Conservation (phyloP, 2,888 invertebrate genomes). For the Erynnis tages region DNA sequence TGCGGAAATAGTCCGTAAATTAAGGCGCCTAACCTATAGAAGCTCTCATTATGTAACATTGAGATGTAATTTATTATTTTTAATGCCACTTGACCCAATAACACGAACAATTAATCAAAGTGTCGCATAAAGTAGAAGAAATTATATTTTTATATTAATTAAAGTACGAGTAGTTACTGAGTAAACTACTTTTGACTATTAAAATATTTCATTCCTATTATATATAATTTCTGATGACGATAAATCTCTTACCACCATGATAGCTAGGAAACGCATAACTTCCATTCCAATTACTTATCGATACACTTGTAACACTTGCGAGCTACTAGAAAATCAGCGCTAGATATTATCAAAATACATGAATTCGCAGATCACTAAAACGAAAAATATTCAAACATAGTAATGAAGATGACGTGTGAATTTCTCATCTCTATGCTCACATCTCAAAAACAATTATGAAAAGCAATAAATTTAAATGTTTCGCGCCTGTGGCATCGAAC, state of each 20-base stretch:
- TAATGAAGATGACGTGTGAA: conserved; percentile 32
- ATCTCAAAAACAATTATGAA: conserved; percentile 76
- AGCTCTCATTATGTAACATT: not conserved
- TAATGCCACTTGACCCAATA: not conserved
- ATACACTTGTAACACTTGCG: not conserved
- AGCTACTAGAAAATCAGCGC: not conserved
- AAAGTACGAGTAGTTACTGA: no score
- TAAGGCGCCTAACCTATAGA: not conserved
- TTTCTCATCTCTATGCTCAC: conserved; percentile 43
- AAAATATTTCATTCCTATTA: no score
- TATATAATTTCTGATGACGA: no score
- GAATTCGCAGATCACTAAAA: conserved; percentile 3
- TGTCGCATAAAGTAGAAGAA: not conserved
- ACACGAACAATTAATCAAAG: not conserved
- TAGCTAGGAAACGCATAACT: no score
- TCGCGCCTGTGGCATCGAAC: conserved; percentile 72
- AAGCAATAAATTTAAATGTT: conserved; percentile 73
- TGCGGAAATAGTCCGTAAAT: conserved; percentile 29
- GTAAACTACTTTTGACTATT: no score
- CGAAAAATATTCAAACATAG: conserved; percentile 14
- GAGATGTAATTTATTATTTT: not conserved
- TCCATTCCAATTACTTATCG: no score
- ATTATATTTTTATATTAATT: not conserved
- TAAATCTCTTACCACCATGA: no score
- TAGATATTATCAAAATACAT: conserved; percentile 8